Percentiles rank a stretch among this genome's conserved stretches.
phyloP scores from a whole-genome alignment of 1,140 invertebrate genomes.

The Phymastichus coffea region DNA sequence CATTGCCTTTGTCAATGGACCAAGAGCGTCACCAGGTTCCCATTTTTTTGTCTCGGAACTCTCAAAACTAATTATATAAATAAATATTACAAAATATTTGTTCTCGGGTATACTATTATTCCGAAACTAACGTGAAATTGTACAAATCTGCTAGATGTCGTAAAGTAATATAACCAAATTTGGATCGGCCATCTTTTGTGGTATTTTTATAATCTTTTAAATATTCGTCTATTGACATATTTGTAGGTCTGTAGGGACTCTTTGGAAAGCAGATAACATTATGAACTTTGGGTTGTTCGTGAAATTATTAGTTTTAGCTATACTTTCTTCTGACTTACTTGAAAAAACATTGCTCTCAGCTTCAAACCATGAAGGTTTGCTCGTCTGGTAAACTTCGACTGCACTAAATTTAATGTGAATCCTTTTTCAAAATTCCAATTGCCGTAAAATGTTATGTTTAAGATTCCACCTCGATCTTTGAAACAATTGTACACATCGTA shows the following conservation, averaged over 20 bases:
- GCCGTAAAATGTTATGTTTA: background rate
- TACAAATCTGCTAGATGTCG: background rate
- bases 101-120: background rate
- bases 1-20: background rate
- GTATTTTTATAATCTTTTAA: background rate
- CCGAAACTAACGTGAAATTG: constrained; percentile 1
- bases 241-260: background rate
- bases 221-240: background rate
- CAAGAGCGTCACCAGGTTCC: background rate
- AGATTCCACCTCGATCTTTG: background rate
- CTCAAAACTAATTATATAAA: background rate
- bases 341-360: background rate
- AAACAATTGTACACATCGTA: background rate
- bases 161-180: background rate
- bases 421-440: background rate
- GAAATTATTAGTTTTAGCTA: background rate
- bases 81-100: background rate
- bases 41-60: background rate
- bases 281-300: background rate
- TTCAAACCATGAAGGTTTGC: background rate
- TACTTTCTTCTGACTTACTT: background rate
- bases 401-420: background rate
- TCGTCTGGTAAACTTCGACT: background rate
- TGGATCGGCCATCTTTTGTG: background rate
- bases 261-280: background rate